These are phyloP conservation scores for Falco berigora DNA, from an alignment of 2,797 vertebrate genomes.

Conservation along the genomic window DNA sequence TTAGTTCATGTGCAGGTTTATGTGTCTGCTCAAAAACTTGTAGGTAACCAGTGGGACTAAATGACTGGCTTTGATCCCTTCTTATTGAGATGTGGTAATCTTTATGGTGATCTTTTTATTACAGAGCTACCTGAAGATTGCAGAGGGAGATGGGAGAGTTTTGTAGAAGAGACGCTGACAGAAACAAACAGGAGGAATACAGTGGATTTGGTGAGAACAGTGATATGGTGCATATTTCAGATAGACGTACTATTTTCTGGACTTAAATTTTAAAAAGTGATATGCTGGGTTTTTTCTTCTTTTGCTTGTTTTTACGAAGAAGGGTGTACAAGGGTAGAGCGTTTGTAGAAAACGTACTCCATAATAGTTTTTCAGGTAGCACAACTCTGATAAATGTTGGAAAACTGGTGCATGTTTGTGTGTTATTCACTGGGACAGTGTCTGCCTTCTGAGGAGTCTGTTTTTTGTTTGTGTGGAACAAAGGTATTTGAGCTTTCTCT, in stretches of 20 bases:
- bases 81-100: not conserved
- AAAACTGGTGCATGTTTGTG: too few relatives aligned
- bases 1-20: not conserved
- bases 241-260: not conserved
- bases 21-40: not conserved
- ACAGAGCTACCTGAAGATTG: conserved; percentile 93
- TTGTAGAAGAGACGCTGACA: conserved; percentile 89
- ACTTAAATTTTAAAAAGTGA: rapidly evolving
- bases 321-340: not conserved
- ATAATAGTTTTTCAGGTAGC: not conserved
- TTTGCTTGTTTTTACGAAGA: not conserved
- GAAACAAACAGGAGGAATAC: conserved; percentile 95
- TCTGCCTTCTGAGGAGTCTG: not conserved
- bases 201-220: conserved; percentile 86
- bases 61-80: not conserved
- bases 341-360: not conserved
- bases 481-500: not conserved
- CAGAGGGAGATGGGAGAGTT: conserved; percentile 94
- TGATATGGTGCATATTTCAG: not conserved
- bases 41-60: not conserved
- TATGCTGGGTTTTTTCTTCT: rapidly evolving
- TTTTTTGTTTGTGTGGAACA: not conserved
- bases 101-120: not conserved
- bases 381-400: rapidly evolving
- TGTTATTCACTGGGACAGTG: rapidly evolving